A percentile compares a stretch with the other conserved stretches of the same genome.
phyloP scores from a whole-genome alignment of 2,888 invertebrate species.

The Epinotia demarniana region DNA sequence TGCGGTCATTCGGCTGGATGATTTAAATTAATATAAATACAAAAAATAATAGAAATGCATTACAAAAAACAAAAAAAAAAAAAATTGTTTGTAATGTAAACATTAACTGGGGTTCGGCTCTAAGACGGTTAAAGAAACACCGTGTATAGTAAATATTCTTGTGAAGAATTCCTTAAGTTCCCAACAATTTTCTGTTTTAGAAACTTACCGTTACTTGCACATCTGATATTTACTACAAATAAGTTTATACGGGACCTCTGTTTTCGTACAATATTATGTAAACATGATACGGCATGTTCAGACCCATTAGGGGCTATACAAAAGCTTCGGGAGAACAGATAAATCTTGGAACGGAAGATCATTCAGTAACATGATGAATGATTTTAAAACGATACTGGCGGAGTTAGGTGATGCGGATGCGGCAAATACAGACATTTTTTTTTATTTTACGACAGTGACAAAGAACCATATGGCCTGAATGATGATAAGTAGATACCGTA shows the following conservation, averaged over 20 bases:
- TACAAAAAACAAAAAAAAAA: too few relatives aligned
- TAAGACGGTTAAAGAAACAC: too few relatives aligned
- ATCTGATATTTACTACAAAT: background rate
- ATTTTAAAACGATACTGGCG: constrained; percentile 72
- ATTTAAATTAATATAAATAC: too few relatives aligned
- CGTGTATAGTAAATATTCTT: too few relatives aligned
- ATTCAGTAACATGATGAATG: constrained; percentile 72
- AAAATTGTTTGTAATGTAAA: too few relatives aligned
- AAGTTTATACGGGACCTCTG: constrained; percentile 24
- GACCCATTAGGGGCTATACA: constrained; percentile 69
- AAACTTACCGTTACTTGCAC: background rate
- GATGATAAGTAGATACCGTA: too few relatives aligned
- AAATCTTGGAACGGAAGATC: constrained; percentile 66
- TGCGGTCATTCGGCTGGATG: too few relatives aligned
- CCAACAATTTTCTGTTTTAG: background rate
- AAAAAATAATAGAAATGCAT: too few relatives aligned
- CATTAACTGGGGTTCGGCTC: too few relatives aligned
- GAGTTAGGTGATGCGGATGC: constrained; percentile 26
- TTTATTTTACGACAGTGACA: too few relatives aligned
- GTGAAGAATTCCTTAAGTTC: too few relatives aligned
- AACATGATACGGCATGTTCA: constrained; percentile 55
- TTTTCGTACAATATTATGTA: constrained; percentile 41
- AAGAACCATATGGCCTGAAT: too few relatives aligned
- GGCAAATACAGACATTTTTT: background rate
- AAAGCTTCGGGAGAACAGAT: constrained; percentile 66